Conservation (phyloP, 2,888 invertebrate species). For the Tridacna crocea region DNA sequence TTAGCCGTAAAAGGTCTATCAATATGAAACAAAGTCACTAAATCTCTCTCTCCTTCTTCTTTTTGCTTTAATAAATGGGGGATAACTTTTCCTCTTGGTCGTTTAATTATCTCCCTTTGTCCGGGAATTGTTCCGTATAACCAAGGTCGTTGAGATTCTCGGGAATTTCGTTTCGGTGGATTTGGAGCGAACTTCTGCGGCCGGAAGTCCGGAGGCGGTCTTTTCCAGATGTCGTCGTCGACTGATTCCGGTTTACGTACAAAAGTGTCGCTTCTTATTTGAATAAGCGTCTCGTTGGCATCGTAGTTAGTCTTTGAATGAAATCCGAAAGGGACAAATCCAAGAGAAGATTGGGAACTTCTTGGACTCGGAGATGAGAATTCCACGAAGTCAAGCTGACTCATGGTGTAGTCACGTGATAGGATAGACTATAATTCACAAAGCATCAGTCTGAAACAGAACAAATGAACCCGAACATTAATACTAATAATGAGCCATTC, state of each 20-base stretch:
- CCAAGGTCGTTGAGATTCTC: slow-evolving; percentile 81
- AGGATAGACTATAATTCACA: not conserved
- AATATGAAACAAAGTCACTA: slow-evolving; percentile 75
- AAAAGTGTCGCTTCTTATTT: slow-evolving; percentile 76
- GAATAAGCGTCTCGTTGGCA: slow-evolving; percentile 75
- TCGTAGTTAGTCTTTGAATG: slow-evolving; percentile 78
- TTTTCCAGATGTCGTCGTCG: slow-evolving; percentile 79
- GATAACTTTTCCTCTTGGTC: slow-evolving; percentile 56
- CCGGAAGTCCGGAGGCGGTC: slow-evolving; percentile 82
- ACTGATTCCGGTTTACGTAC: slow-evolving; percentile 49
- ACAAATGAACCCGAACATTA: not conserved
- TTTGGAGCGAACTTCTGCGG: slow-evolving; percentile 78
- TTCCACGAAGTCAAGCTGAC: slow-evolving; percentile 62
- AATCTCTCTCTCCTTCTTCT: slow-evolving; percentile 49
- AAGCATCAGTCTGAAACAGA: slow-evolving; percentile 5
- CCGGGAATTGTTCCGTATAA: slow-evolving; percentile 79
- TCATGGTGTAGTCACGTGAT: slow-evolving; percentile 50
- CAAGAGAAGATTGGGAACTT: slow-evolving; percentile 66
- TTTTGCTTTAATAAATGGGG: slow-evolving; percentile 64
- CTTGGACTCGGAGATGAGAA: slow-evolving; percentile 61
- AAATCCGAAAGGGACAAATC: slow-evolving; percentile 77
- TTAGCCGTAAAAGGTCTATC: slow-evolving; percentile 79
- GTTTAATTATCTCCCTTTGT: slow-evolving; percentile 68
- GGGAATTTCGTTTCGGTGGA: slow-evolving; percentile 81
- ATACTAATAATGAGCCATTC: not conserved